Evolutionary conservation across 2,797 vertebrate species (phyloP).

Genomic region (Bradypodion pumilum): DNA sequence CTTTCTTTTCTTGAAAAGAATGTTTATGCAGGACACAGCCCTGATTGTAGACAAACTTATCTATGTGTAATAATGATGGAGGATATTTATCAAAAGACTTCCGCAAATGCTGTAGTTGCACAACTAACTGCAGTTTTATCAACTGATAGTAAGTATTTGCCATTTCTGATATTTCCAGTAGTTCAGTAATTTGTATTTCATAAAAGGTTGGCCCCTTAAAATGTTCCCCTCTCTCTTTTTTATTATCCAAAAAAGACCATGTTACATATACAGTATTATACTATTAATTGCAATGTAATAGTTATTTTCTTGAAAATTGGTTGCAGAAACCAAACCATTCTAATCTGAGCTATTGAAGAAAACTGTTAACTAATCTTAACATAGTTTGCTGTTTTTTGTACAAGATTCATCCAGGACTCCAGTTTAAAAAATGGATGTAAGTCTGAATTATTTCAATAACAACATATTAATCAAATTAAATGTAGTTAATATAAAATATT

Average conservation of each 20-base stretch:
- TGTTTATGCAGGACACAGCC: background rate
- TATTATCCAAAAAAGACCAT: background rate
- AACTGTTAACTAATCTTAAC: background rate
- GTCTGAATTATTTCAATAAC: background rate
- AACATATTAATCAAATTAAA: background rate
- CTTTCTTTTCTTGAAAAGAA: background rate
- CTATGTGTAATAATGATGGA: slow-evolving; percentile 13
- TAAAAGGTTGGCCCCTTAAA: background rate
- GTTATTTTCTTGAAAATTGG: background rate
- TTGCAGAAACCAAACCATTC: background rate
- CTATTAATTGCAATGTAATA: background rate
- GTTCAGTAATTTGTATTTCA: background rate
- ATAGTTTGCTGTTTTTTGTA: background rate
- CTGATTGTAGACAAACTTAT: background rate
- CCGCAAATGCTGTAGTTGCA: slow-evolving; percentile 13
- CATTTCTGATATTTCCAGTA: background rate
- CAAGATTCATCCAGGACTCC: background rate
- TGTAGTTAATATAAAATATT: background rate
- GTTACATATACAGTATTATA: too few species aligned
- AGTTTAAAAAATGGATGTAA: background rate
- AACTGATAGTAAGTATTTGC: slow-evolving; percentile 15
- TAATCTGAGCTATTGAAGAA: background rate
- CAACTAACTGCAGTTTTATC: slow-evolving; percentile 17
- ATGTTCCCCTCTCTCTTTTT: background rate
- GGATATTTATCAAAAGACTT: background rate